Conservation (phyloP, 2,797 vertebrate genomes). For the Melanotaenia nigrans region DNA sequence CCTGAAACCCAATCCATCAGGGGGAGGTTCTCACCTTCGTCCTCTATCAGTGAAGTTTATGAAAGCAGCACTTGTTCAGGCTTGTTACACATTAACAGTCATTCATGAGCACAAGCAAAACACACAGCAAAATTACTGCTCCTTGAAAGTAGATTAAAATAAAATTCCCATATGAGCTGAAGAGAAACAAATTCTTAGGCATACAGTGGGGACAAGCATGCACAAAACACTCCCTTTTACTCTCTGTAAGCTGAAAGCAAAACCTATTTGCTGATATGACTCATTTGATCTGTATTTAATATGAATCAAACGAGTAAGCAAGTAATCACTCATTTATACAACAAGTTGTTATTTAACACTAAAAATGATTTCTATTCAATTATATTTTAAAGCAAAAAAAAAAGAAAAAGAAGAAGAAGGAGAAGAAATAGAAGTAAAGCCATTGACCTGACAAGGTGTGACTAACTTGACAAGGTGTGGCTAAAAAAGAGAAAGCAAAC, state of each 20-base stretch:
- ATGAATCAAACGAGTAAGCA: not conserved
- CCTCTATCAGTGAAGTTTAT: constrained; percentile 55
- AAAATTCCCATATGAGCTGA: constrained; percentile 27
- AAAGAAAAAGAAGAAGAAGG: not conserved
- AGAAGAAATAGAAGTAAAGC: no score
- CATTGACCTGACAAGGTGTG: not conserved
- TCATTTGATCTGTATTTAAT: not conserved
- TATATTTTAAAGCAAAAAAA: not conserved
- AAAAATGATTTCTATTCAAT: not conserved
- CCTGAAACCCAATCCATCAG: constrained; percentile 62
- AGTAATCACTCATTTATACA: not conserved
- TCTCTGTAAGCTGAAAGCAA: not conserved
- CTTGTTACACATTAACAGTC: constrained; percentile 78
- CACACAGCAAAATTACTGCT: not conserved
- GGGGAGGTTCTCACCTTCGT: constrained; percentile 49
- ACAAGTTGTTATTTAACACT: not conserved
- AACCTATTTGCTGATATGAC: not conserved
- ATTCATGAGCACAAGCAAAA: constrained; percentile 22
- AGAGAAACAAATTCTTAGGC: not conserved
- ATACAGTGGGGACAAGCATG: not conserved
- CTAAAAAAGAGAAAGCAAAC: not conserved
- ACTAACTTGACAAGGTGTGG: not conserved
- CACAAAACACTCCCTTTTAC: not conserved
- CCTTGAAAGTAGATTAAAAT: constrained; percentile 7
- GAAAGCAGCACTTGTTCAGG: constrained; percentile 72